Conservation (phyloP, 35 echinoderm and acorn worm species). For the Apostichopus californicus region DNA sequence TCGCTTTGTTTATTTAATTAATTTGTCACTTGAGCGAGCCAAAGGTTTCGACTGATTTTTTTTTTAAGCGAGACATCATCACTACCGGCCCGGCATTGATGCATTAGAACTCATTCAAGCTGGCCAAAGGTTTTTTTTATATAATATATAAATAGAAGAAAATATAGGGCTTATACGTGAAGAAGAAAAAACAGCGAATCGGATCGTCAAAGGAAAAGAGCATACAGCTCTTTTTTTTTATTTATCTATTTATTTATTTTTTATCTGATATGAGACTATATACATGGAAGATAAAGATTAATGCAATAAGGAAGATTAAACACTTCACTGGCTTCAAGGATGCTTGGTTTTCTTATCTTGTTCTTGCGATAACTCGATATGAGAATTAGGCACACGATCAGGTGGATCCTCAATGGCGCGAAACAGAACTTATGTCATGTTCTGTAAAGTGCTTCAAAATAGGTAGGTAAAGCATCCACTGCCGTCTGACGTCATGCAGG, state of each 20-base stretch:
- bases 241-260: too few relatives aligned
- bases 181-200: neutral
- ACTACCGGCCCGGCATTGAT: neutral
- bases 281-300: neutral
- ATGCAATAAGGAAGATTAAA: neutral
- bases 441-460: neutral
- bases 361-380: neutral
- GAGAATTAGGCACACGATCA: neutral
- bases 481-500: too few relatives aligned
- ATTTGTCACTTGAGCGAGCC: constrained; percentile 38
- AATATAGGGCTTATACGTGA: neutral
- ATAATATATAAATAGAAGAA: neutral
- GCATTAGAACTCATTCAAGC: constrained; percentile 3
- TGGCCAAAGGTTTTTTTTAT: constrained; percentile 20
- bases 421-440: constrained; percentile 4
- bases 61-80: constrained; percentile 12
- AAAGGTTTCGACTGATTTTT: neutral
- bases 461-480: neutral
- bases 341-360: neutral
- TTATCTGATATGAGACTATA: too few relatives aligned
- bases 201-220: too few relatives aligned
- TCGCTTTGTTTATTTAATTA: constrained; percentile 46
- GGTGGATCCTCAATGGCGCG: neutral
- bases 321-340: neutral
- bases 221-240: too few relatives aligned